Evolutionary conservation across 2,797 vertebrate genomes (phyloP).

Genomic region (Linurgus olivaceus): DNA sequence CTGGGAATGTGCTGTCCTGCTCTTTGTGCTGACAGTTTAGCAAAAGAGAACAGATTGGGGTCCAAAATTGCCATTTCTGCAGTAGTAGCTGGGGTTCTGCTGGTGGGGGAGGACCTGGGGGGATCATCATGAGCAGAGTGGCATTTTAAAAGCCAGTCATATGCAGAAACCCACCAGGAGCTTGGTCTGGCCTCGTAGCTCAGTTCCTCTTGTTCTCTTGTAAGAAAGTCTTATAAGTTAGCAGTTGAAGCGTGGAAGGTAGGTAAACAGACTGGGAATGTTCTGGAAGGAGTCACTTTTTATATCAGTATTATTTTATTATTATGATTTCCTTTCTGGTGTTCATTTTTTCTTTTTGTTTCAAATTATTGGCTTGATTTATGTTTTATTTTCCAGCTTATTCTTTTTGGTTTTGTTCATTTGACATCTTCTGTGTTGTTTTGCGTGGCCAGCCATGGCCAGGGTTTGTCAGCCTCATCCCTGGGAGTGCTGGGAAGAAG

Average conservation of each 20-base stretch:
- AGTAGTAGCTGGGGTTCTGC: not conserved
- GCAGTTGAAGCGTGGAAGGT: constrained; percentile 78
- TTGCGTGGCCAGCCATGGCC: constrained; percentile 68
- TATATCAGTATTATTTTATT: constrained; percentile 71
- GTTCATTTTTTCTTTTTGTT: constrained; percentile 46
- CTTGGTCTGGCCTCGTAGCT: constrained; percentile 67
- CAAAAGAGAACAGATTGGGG: not conserved
- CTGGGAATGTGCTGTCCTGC: not conserved
- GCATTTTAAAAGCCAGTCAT: not conserved
- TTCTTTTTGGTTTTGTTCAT: constrained; percentile 24
- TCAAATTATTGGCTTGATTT: constrained; percentile 74
- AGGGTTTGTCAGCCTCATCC: not conserved
- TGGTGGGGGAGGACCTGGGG: not conserved
- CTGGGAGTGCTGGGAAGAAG: not conserved
- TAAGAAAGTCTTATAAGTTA: constrained; percentile 81
- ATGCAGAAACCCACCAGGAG: constrained; percentile 72
- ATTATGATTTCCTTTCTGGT: constrained; percentile 79
- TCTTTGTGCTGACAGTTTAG: not conserved
- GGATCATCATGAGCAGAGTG: not conserved
- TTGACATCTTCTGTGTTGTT: constrained; percentile 1
- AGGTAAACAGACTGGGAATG: constrained; percentile 76
- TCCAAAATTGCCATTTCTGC: not conserved
- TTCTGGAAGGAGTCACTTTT: constrained; percentile 70
- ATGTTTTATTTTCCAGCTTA: constrained; percentile 9
- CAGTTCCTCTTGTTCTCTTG: constrained; percentile 53